Evolutionary conservation across 2,797 vertebrate species (phyloP), one percentile per base, ranked within the genome.

Genomic region (Eidolon dupreanum): DNA sequence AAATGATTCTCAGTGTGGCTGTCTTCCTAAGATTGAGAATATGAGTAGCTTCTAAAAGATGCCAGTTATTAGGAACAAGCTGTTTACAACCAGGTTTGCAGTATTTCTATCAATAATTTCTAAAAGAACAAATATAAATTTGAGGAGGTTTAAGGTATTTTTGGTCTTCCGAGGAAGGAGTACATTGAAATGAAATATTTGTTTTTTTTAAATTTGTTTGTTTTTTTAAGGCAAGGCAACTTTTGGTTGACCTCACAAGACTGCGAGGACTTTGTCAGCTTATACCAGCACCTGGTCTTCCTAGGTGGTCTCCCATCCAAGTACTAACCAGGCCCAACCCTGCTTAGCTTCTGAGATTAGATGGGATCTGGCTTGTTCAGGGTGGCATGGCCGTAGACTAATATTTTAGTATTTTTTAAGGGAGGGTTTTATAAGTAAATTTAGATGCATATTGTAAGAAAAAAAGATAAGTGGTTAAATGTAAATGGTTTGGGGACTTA

Each of bases 381-480:
- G 49, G 15, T 49, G 49, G 49, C 49, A 49, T 16, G 49, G 15
- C 49, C 2, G 15, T 49, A 49, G 46, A 49, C 46, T 49, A 49
- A 49, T 36, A 13, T 28, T 51, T 11, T 57, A 57, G 26, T 28
- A 57, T 26, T 92, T 92, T 84, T 88, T 41, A 74, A 91, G 51
- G 36, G 16, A 87, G 22, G 26, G 20, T 70, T 86, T 86, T 77
- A 61, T 81, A 57, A 65, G 46, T 74, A 88, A 92, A 57, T 41
- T 77, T 86, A 66, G 68, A 55, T 77, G 20, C 1, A 66, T 53
- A 33, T 46, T 73, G 3, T 81, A 87, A 95, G 24, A 78, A 51
- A 10, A 81, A 38, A 83, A 85, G 86, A 49, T 90, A 15, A 91
- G 28, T 51, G 38, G 6, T 87, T 96, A 93, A 90, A 78, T 86